Percentiles rank a stretch among this genome's conserved stretches.
phyloP scores from a whole-genome alignment of 2,113 vertebrate species.

The Petrocephalus zakoni region DNA sequence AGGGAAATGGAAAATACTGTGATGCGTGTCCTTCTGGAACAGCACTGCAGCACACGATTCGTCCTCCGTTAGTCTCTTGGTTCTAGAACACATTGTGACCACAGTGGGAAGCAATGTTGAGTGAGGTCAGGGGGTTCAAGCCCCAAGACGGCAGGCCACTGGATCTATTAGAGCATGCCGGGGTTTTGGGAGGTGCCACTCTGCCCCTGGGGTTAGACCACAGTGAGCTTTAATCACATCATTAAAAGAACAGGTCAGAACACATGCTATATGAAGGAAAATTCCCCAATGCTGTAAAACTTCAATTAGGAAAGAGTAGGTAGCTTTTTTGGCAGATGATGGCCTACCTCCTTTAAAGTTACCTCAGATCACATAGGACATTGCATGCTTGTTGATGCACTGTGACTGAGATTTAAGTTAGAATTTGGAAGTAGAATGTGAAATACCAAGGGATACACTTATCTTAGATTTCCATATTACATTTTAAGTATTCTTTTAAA shows the following conservation, averaged over 20 bases:
- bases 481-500: neutral
- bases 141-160: neutral
- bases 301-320: neutral
- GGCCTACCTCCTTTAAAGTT: neutral
- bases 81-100: neutral
- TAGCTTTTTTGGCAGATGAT: neutral
- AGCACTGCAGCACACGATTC: neutral
- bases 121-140: neutral
- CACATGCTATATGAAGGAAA: neutral
- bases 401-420: conserved; percentile 7
- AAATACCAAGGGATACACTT: neutral
- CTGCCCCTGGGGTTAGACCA: neutral
- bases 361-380: neutral
- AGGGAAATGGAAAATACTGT: neutral
- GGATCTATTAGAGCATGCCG: conserved; percentile 6
- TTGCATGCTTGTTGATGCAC: neutral
- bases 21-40: neutral
- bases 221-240: conserved; percentile 15
- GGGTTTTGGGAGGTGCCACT: neutral
- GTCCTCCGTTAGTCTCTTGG: neutral
- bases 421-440: neutral
- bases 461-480: neutral
- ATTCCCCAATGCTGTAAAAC: neutral
- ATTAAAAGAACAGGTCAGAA: conserved; percentile 3
- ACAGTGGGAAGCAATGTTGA: neutral